Conservation (phyloP, 1,140 invertebrate species). For the Brachionus rubens region DNA sequence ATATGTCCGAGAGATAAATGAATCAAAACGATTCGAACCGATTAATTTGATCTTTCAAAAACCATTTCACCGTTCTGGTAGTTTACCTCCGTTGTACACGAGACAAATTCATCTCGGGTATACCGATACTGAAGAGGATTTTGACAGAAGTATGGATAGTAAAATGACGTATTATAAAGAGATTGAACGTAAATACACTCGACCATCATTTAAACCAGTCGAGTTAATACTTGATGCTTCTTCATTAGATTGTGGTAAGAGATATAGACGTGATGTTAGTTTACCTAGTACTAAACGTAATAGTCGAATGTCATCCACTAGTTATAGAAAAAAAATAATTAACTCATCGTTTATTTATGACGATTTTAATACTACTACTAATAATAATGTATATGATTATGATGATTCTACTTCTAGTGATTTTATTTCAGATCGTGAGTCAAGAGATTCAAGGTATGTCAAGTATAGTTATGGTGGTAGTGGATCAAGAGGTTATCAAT, state of each 20-base stretch:
- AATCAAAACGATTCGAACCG: neutral
- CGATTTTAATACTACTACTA: too few relatives aligned
- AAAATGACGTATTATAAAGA: constrained; percentile 36
- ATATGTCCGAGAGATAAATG: constrained; percentile 29
- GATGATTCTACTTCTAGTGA: constrained; percentile 33
- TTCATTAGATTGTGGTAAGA: neutral
- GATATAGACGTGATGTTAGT: constrained; percentile 43
- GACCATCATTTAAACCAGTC: constrained; percentile 17
- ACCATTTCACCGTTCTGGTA: constrained; percentile 22
- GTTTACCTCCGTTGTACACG: constrained; percentile 10
- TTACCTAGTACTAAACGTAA: neutral
- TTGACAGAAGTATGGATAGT: neutral
- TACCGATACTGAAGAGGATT: constrained; percentile 31
- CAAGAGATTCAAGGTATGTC: constrained; percentile 29
- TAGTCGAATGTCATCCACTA: neutral
- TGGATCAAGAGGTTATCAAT: neutral
- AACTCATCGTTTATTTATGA: constrained; percentile 39
- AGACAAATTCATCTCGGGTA: constrained; percentile 1
- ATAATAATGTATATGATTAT: constrained; percentile 9
- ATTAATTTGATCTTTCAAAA: constrained; percentile 39
- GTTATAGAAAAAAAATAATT: constrained; percentile 21
- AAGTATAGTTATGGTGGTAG: neutral
- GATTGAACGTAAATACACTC: neutral
- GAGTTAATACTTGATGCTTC: constrained; percentile 30
- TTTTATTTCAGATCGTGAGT: constrained; percentile 42